A percentile compares a stretch with the other conserved stretches of the same genome.
Conservation (phyloP, 1,140 invertebrate species). For the Drosophila aff. region DNA sequence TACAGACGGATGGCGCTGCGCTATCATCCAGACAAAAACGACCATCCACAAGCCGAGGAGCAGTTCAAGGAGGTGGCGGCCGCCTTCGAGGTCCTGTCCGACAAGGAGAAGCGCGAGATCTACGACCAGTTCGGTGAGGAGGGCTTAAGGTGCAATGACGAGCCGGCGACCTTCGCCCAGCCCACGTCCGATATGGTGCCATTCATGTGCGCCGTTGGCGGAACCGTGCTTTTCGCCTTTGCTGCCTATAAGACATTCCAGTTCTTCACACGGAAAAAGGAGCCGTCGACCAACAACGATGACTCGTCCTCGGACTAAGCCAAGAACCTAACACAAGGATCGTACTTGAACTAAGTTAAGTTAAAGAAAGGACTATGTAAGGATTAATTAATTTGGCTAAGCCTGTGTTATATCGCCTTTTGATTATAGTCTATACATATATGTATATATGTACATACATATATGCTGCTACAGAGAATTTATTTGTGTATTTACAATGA, state of each 20-base stretch:
- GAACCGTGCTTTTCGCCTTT: constrained; percentile 66
- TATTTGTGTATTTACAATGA: background rate
- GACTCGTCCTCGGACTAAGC: constrained; percentile 50
- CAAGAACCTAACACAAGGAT: background rate
- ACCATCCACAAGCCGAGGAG: constrained; percentile 62
- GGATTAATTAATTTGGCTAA: background rate
- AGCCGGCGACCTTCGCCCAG: constrained; percentile 31
- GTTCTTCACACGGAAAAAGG: constrained; percentile 62
- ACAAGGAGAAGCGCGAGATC: constrained; percentile 63
- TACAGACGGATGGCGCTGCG: constrained; percentile 65
- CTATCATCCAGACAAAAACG: constrained; percentile 70
- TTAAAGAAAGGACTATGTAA: background rate
- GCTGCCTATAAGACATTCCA: constrained; percentile 67
- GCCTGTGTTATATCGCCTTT: background rate
- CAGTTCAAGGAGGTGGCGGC: constrained; percentile 57
- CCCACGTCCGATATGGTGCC: constrained; percentile 61
- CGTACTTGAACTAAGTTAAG: background rate
- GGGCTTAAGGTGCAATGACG: constrained; percentile 33
- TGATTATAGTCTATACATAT: background rate
- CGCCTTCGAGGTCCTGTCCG: constrained; percentile 61
- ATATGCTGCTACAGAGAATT: background rate
- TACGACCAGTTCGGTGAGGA: constrained; percentile 63
- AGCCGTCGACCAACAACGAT: constrained; percentile 19
- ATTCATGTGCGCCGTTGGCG: constrained; percentile 65
- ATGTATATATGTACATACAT: background rate